Base-by-base conservation (phyloP, 2,888 invertebrate genomes). In the Spilosoma lubricipeda region DNA sequence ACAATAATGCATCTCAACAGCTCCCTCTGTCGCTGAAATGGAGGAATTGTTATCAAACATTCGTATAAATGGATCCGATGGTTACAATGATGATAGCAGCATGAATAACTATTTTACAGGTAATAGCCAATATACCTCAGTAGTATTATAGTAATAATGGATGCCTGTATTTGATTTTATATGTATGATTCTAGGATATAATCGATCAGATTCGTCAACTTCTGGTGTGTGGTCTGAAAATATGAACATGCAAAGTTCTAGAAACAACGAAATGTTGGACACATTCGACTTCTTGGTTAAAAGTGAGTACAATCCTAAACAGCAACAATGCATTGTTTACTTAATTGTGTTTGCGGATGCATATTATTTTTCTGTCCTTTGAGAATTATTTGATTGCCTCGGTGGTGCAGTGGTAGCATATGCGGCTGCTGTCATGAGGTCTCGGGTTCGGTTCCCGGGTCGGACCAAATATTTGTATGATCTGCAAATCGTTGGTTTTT, bases 11-110 rank as follows among this genome's bases (percentile, higher is more conserved):
- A 36, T 66, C 3, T 45, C 64, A 11, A 39, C 69, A 93, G 94
- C 93, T 9, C 92, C 94, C 3, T 75, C 89, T 3, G 79, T 89
- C n/a, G 77, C 89, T 0, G 93, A 92, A 5, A 85, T 94, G 73
- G 95, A 96, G 2, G 96, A 96, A 7, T 89, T 95, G 39, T 88
- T 96, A 88, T 91, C 95, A 85, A 96, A 96, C 76, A 94, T 96
- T 73, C 93, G 95, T 15, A 87, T 94, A 67, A 96, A 94, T 75
- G 95, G 94, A 27, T 89, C 93, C 0, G 96, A 96, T 71, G 88
- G 90, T 27, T 75, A 90, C 64, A 92, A 89, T 70, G 93, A 93
- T 39, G 93, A 93, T 30, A 79, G 86, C 64, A 84, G 74, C 73
- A 70, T 88, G 1, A 87, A 88, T 33, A 91, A 90, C 76, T 92